Base-by-base conservation (phyloP, 2,888 invertebrate genomes). In the Synanthedon vespiformis region DNA sequence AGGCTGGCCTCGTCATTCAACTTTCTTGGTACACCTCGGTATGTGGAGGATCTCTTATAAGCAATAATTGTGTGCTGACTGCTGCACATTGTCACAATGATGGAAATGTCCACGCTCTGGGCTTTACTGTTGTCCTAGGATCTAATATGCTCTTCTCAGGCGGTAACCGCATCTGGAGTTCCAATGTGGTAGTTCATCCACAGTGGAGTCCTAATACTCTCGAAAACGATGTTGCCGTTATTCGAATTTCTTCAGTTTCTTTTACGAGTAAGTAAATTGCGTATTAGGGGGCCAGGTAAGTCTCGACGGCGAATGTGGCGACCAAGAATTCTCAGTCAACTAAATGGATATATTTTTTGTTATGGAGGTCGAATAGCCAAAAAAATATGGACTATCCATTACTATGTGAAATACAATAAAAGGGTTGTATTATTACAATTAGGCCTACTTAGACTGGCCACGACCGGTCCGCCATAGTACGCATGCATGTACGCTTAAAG, bases 1-100 rank as follows among this genome's bases (percentile, higher is more conserved):
- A 79, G 78, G 68, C 62, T 49, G 79, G 79, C 49, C 71, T 79
- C 2, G 61, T 78, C 16, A 75, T 78, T 34, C 34, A 34, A 34
- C 34, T 34, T 34, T 34, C 34, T 10, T 34, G 34, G 54, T 59
- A 73, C 40, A 66, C 61, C 14, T 76, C 78, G 0, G 70, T 76
- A 0, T 78, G 80, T 55, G 79, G 80, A 1, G 77, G 62, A 3
- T 67, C 68, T 2, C 53, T 79, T 5, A 59, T 78, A 48, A 63
- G 68, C 0, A 0, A 50, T 13, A 68, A 2, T 41, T 65, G 62
- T 1, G 58, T 53, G 47, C 40, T 55, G 51, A 55, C 52, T 54
- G 55, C 55, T 41, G 53, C 52, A 51, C 52, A 53, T 34, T 50
- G 52, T 48, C 51, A 49, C 16, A 40, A 41, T 40, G 54, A 54